These are phyloP conservation scores for Leptatherina wallacei DNA, from an alignment of 2,797 vertebrate genomes.

Conservation along the genomic window DNA sequence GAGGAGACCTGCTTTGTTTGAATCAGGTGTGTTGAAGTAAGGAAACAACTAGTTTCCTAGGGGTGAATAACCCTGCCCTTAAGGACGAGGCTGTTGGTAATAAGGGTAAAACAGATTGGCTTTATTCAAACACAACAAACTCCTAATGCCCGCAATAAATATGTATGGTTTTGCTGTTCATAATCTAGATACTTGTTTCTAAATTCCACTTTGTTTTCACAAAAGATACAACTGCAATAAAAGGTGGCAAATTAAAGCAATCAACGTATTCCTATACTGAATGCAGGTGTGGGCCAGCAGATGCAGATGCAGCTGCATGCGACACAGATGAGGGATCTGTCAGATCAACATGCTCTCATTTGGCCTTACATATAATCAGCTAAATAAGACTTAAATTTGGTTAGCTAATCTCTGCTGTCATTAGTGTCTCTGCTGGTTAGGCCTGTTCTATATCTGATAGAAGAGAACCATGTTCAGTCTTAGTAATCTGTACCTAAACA, in stretches of 20 bases:
- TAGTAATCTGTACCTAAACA: neutral
- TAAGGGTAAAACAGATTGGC: neutral
- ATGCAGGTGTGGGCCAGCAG: constrained; percentile 13
- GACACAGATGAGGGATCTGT: constrained; percentile 10
- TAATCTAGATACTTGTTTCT: neutral
- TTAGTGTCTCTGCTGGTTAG: neutral
- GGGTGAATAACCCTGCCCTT: neutral
- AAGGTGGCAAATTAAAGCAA: too few relatives aligned
- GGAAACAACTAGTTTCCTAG: neutral
- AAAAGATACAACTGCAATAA: too few relatives aligned
- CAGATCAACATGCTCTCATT: constrained; percentile 21
- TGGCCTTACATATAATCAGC: constrained; percentile 1
- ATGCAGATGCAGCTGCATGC: constrained; percentile 8
- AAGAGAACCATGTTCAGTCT: neutral
- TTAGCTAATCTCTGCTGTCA: neutral
- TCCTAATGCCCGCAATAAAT: neutral
- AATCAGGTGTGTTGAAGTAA: neutral
- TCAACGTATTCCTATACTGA: neutral
- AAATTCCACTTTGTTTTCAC: neutral
- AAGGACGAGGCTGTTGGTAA: neutral
- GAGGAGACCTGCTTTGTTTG: neutral
- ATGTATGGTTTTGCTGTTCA: neutral
- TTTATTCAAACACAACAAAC: neutral
- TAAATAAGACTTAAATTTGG: neutral
- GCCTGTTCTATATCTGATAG: neutral